These are phyloP conservation scores for Scaptomyza parva DNA, from an alignment of 2,888 invertebrate species.

Conservation along the genomic window DNA sequence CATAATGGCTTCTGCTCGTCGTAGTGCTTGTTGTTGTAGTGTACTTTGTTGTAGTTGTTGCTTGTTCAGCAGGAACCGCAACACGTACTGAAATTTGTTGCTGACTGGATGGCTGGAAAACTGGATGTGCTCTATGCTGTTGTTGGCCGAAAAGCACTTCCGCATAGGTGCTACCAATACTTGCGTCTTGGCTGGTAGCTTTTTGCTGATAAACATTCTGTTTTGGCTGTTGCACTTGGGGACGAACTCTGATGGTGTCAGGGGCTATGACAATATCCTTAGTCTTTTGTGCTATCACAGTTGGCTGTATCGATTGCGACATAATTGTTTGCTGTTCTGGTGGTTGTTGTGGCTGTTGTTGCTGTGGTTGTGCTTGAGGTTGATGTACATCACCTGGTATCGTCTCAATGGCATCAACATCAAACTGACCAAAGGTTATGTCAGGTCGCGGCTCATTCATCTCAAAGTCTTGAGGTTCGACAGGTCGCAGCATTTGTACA, in stretches of 20 bases:
- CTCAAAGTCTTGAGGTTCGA: slow-evolving; percentile 76
- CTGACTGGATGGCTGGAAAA: slow-evolving; percentile 87
- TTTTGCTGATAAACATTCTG: slow-evolving; percentile 40
- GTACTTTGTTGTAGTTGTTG: slow-evolving; percentile 76
- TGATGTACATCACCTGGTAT: slow-evolving; percentile 65
- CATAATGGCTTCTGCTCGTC: slow-evolving; percentile 46
- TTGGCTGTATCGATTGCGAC: slow-evolving; percentile 52
- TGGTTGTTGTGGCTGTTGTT: slow-evolving; percentile 19
- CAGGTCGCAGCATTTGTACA: slow-evolving; percentile 63
- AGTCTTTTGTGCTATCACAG: slow-evolving; percentile 53
- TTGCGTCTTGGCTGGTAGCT: slow-evolving; percentile 46
- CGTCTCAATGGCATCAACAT: slow-evolving; percentile 81
- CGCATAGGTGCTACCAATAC: slow-evolving; percentile 81
- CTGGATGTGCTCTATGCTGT: slow-evolving; percentile 71
- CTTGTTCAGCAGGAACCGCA: slow-evolving; percentile 54
- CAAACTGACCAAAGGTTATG: slow-evolving; percentile 83
- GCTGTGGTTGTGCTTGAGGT: slow-evolving; percentile 14
- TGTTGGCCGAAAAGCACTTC: slow-evolving; percentile 82
- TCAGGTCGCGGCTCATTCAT: slow-evolving; percentile 79
- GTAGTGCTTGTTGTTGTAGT: slow-evolving; percentile 65
- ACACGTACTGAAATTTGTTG: slow-evolving; percentile 70
- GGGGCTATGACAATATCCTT: slow-evolving; percentile 24
- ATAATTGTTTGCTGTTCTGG: slow-evolving; percentile 36
- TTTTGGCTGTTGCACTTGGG: slow-evolving; percentile 50
- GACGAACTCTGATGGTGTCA: slow-evolving; percentile 42